Conservation (phyloP, 2,888 invertebrate genomes). For the Cephalotes varians region DNA sequence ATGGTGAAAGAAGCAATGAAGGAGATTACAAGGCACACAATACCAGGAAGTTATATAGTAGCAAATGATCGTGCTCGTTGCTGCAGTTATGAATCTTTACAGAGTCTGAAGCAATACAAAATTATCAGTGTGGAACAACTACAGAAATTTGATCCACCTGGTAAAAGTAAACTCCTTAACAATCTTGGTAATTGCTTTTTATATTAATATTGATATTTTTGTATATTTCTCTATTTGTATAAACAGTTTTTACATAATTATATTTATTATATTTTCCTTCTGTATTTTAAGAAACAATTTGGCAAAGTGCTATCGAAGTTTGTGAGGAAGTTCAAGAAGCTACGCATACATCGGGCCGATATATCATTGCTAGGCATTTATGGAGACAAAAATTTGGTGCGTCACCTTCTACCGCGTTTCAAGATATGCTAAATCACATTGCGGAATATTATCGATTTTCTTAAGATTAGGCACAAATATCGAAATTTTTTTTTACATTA, state of each 20-base stretch:
- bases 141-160: constrained; percentile 85
- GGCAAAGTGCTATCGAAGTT: constrained; percentile 89
- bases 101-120: constrained; percentile 82
- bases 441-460: constrained; percentile 83
- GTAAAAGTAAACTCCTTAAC: constrained; percentile 83
- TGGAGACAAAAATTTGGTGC: constrained; percentile 86
- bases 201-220: not conserved
- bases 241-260: not conserved
- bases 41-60: constrained; percentile 85
- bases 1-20: constrained; percentile 84
- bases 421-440: constrained; percentile 85
- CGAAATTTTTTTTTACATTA: constrained; percentile 21
- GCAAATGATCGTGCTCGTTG: constrained; percentile 83
- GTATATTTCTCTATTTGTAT: not conserved
- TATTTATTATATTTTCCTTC: not conserved
- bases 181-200: constrained; percentile 83
- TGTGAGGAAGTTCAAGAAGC: constrained; percentile 87
- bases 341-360: constrained; percentile 81
- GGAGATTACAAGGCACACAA: constrained; percentile 81
- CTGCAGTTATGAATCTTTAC: constrained; percentile 83
- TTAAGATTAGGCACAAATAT: constrained; percentile 55
- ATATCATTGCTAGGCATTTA: constrained; percentile 84
- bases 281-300: constrained; percentile 88
- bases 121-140: constrained; percentile 85
- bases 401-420: constrained; percentile 83